Conservation (phyloP, 2,113 vertebrate genomes). For the Seriola quinqueradiata region DNA sequence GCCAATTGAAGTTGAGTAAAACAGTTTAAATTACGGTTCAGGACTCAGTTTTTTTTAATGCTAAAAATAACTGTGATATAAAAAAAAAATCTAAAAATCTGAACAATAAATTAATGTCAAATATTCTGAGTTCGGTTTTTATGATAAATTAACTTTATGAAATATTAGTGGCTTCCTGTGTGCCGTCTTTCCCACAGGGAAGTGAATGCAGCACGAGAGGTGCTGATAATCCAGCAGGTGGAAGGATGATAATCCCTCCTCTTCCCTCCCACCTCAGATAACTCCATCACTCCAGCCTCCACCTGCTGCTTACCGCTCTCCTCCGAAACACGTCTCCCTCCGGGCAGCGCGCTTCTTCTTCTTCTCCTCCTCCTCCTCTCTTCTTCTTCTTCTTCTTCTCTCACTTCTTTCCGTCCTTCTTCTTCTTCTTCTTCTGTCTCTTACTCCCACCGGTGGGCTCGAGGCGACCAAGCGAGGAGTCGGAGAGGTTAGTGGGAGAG, state of each 20-base stretch:
- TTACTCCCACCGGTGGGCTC: constrained; percentile 74
- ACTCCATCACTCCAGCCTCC: constrained; percentile 63
- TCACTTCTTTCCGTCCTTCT: constrained; percentile 14
- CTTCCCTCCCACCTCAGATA: constrained; percentile 73
- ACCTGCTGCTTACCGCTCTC: constrained; percentile 84
- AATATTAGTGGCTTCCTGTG: constrained; percentile 33
- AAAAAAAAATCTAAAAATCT: neutral
- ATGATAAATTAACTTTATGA: neutral
- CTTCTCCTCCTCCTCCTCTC: constrained; percentile 19
- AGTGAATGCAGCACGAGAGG: constrained; percentile 67
- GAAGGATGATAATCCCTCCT: constrained; percentile 74
- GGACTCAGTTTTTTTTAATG: neutral
- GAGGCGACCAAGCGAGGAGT: constrained; percentile 50
- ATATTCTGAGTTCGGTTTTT: too few species aligned
- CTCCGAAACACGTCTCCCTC: constrained; percentile 71
- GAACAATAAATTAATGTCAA: neutral
- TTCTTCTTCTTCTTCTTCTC: neutral
- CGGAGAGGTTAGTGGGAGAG: constrained; percentile 48
- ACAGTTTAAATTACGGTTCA: neutral
- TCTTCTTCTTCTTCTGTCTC: constrained; percentile 37
- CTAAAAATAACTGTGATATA: neutral
- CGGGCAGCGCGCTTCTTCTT: constrained; percentile 55
- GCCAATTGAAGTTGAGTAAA: neutral
- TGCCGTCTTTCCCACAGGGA: constrained; percentile 52
- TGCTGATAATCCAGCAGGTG: constrained; percentile 72